Evolutionary conservation across 2,797 vertebrate species (phyloP).

Genomic region (Bovichtus diacanthus): DNA sequence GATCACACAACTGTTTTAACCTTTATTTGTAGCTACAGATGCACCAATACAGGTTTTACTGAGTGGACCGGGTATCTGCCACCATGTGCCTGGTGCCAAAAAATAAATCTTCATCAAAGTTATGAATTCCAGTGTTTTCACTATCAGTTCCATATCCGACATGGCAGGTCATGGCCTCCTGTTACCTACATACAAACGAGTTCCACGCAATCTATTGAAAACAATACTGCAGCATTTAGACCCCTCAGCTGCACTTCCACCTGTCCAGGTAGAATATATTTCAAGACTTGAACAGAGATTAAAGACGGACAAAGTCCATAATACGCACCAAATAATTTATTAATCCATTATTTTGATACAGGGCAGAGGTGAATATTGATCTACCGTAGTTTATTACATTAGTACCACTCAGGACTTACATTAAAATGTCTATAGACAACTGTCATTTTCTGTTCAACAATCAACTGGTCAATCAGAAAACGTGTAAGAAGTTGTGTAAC

Average conservation of each 20-base stretch:
- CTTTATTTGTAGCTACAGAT: neutral
- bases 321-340: constrained; percentile 73
- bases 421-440: constrained; percentile 26
- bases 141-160: neutral
- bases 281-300: neutral
- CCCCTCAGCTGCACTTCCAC: neutral
- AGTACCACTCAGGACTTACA: constrained; percentile 59
- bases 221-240: neutral
- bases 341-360: constrained; percentile 57
- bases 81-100: too few relatives aligned
- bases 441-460: constrained; percentile 58
- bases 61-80: neutral
- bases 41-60: too few relatives aligned
- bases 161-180: neutral
- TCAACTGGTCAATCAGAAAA: constrained; percentile 63
- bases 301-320: neutral
- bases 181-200: neutral
- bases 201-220: too few relatives aligned
- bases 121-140: neutral
- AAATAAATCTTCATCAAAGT: too few relatives aligned
- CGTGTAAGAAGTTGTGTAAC: constrained; percentile 3
- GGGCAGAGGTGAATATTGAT: constrained; percentile 62
- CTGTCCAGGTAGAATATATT: neutral
- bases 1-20: neutral
- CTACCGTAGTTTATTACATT: constrained; percentile 54